These are phyloP conservation scores for Hippasteria phrygiana DNA, from an alignment of 53 echinoderm and acorn worm species.

Conservation along the genomic window DNA sequence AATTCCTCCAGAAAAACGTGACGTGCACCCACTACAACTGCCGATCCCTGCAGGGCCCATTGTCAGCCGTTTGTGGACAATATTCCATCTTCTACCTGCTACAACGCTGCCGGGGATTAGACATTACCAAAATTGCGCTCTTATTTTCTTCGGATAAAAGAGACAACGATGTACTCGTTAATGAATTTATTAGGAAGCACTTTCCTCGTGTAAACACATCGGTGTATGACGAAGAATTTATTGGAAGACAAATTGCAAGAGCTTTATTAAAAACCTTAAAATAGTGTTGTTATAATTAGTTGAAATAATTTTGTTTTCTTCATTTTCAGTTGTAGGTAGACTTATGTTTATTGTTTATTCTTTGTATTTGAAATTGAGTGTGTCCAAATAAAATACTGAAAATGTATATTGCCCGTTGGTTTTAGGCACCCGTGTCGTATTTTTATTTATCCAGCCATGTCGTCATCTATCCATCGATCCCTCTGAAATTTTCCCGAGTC, in stretches of 20 bases:
- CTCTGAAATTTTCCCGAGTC: too few species aligned
- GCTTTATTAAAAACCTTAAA: neutral
- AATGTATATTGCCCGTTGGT: too few species aligned
- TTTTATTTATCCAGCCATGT: too few species aligned
- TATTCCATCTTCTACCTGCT: conserved; percentile 66
- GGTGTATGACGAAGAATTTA: neutral
- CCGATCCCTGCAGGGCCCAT: conserved; percentile 52
- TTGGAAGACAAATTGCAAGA: neutral
- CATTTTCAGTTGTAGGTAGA: neutral
- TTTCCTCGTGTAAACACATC: conserved; percentile 2
- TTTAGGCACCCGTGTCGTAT: too few species aligned
- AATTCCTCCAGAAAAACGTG: conserved; percentile 21
- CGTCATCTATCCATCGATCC: too few species aligned
- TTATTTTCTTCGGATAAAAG: neutral
- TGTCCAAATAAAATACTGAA: too few species aligned
- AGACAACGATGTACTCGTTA: conserved; percentile 34
- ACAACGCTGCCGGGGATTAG: conserved; percentile 60
- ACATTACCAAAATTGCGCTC: neutral
- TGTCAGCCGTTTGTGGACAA: conserved; percentile 78
- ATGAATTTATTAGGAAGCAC: conserved; percentile 34
- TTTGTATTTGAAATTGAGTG: too few species aligned
- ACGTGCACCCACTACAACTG: neutral
- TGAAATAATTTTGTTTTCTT: neutral
- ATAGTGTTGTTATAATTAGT: neutral
- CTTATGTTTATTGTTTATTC: too few species aligned